Evolutionary conservation across 1,140 invertebrate species (phyloP), one percentile per base, ranked within the genome.

Genomic region (Lepeophtheirus salmonis): DNA sequence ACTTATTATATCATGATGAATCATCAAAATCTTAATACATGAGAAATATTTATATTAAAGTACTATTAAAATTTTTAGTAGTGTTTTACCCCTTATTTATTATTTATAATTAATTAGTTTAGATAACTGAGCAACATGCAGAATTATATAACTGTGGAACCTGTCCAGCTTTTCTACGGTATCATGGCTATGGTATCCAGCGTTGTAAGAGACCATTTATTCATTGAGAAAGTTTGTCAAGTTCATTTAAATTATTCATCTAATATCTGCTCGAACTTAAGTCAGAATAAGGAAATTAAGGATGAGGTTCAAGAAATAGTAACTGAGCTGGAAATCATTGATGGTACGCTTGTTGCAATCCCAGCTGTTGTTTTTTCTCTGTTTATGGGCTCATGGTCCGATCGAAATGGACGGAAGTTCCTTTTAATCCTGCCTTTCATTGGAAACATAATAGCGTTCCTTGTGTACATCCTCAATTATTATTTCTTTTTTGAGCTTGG

Each of bases 361-460:
- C 64, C 64, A 3, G 22, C 49, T 12, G 55, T 65, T 2, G 20
- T 65, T 4, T 64, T 65, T 49, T 56, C 53, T 16, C 63, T 65
- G 1, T 65, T 65, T 26, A 30, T 65, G 20, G 64, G 64, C 1
- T 62, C 63, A 1, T 65, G 64, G 64, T 63, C 62, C n/a, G 64
- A 65, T 50, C 50, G 22, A 17, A 50, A 65, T 55, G 64, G 64
- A 17, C 61, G 64, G 10, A 64, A 65, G 48, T 2, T 64, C 2
- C 69, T 71, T 0, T 64, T 74, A 26, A 63, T 72, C 3, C 24
- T 73, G 14, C 70, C 72, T 1, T 64, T 68, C 14, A 26, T 71
- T 56, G 70, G 70, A 16, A 65, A 66, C 24, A 50, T 64, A 1
- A 10, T 65, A 1, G n/a, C 60, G 1, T 54, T 58, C 17, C 0